phyloP scores from a whole-genome alignment of 2,888 invertebrate genomes.

The Nasonia oneida region DNA sequence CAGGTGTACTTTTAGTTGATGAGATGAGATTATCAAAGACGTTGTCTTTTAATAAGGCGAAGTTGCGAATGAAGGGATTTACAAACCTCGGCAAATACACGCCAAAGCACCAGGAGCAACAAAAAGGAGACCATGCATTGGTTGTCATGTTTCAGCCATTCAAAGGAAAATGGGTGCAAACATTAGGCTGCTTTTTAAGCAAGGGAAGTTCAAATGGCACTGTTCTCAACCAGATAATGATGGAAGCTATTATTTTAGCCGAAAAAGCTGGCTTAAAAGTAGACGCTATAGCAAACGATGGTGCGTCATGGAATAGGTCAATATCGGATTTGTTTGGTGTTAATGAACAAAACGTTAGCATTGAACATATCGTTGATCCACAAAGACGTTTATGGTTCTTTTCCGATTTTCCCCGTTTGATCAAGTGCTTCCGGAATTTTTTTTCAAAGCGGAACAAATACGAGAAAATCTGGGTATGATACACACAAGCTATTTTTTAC shows the following conservation, averaged over 20 bases:
- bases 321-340: slow-evolving; percentile 52
- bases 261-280: slow-evolving; percentile 65
- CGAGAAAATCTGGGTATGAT: background rate
- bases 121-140: slow-evolving; percentile 68
- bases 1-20: too few species aligned
- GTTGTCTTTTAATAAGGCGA: slow-evolving; percentile 62
- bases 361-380: slow-evolving; percentile 36
- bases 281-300: slow-evolving; percentile 65
- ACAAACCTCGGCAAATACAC: slow-evolving; percentile 66
- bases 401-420: slow-evolving; percentile 56
- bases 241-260: slow-evolving; percentile 66
- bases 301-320: slow-evolving; percentile 64
- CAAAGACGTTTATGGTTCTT: slow-evolving; percentile 50
- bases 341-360: slow-evolving; percentile 23
- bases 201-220: slow-evolving; percentile 65
- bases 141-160: slow-evolving; percentile 68
- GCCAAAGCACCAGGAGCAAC: slow-evolving; percentile 61
- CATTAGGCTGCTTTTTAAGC: slow-evolving; percentile 66
- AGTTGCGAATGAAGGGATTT: slow-evolving; percentile 63
- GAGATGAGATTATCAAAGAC: slow-evolving; percentile 36
- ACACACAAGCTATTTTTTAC: background rate
- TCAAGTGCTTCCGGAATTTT: slow-evolving; percentile 50
- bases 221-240: slow-evolving; percentile 65
- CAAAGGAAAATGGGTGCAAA: slow-evolving; percentile 52
- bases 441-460: background rate